Evolutionary conservation across 2,888 invertebrate genomes (phyloP).

Genomic region (Lutraria lutraria): DNA sequence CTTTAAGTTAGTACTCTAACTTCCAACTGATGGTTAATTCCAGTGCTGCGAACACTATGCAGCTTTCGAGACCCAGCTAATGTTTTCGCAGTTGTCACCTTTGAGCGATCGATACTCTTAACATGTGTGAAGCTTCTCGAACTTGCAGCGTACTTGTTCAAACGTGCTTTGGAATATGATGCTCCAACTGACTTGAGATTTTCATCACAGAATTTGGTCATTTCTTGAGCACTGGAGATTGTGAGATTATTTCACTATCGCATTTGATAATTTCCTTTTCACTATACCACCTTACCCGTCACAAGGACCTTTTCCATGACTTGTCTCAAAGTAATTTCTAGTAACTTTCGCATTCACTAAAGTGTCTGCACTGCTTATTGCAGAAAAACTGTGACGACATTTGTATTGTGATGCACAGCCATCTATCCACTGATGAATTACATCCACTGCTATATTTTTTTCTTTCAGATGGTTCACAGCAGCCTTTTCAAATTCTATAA

Average conservation of each 20-base stretch:
- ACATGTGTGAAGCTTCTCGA: background rate
- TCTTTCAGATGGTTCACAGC: conserved; percentile 28
- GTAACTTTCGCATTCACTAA: background rate
- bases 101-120: background rate
- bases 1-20: background rate
- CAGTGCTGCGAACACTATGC: conserved; percentile 29
- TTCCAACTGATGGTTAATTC: background rate
- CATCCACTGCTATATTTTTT: background rate
- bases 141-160: background rate
- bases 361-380: conserved; percentile 17
- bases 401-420: conserved; percentile 46
- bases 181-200: conserved; percentile 12
- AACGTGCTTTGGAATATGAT: background rate
- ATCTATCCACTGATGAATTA: conserved; percentile 43
- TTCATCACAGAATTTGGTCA: background rate
- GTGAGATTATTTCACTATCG: background rate
- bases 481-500: conserved; percentile 23
- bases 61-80: conserved; percentile 10
- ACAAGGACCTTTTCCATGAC: conserved; percentile 36
- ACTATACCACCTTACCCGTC: conserved; percentile 24
- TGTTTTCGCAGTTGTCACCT: background rate
- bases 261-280: conserved; percentile 23
- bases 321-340: conserved; percentile 30
- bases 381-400: conserved; percentile 21
- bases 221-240: background rate